Evolutionary conservation across 1,140 invertebrate genomes (phyloP), one percentile per base, ranked within the genome.

Genomic region (Scaptomyza montana): DNA sequence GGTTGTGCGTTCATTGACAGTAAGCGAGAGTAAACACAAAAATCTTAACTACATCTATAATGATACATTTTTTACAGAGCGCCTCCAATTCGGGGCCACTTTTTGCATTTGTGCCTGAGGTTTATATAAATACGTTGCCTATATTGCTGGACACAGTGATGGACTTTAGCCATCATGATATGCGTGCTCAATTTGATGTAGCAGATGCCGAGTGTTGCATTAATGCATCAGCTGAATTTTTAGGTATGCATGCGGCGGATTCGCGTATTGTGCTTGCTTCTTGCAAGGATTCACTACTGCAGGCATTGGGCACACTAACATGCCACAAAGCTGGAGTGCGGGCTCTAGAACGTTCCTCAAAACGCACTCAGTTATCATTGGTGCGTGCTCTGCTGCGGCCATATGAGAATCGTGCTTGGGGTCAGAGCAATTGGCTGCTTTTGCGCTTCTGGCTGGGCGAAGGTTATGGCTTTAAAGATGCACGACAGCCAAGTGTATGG

Each of bases 401-500:
- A 1, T 97, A 97, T 87, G 96, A 97, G 85, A 96, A 96, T 79
- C 92, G 96, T 33, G 95, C 96, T 0, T 97, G 96, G 96, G 96
- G 96, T 0, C 96, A 97, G 77, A 96, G 95, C 33, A 97, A 97
- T 92, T 97, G 96, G 95, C 95, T 97, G 49, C 91, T 98, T 5
- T 94, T 97, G 5, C 93, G 96, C 62, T 96, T 97, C 76, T 98
- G 97, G 97, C 94, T 97, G 92, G 97, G 97, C 1, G 93, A 95
- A 82, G 96, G 96, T 0, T 97, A 96, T 92, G 96, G 95, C 0
- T 97, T 96, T 92, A 93, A 96, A n/a, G 96, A 97, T 78, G 74
- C 91, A 5, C 77, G 92, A 0, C 78, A 81, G 41, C 92, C 92
- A 0, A 89, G 76, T 13, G 80, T 92, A 0, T 92, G 90, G 90